Evolutionary conservation across 2,888 invertebrate genomes (phyloP).

Genomic region (Synanthedon vespiformis): DNA sequence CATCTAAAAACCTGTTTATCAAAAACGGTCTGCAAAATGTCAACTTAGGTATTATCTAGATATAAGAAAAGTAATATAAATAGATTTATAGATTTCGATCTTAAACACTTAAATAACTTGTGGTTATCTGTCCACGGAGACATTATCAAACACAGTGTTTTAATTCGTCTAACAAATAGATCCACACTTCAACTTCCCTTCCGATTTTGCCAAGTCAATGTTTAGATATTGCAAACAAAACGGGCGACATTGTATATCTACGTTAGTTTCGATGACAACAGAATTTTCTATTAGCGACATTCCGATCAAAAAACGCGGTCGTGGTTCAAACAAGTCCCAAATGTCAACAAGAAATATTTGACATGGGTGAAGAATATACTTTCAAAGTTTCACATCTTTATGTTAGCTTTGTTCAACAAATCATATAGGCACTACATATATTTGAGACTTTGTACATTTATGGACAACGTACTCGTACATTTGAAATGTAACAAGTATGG

Average conservation of each 20-base stretch:
- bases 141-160: no score
- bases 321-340: slow-evolving; percentile 12
- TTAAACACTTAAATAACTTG: no score
- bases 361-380: slow-evolving; percentile 7
- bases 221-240: neutral
- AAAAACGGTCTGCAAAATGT: no score
- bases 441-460: neutral
- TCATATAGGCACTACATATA: neutral
- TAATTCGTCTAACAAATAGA: no score
- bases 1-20: no score
- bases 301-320: slow-evolving; percentile 6
- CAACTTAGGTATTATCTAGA: no score
- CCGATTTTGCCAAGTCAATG: neutral
- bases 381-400: slow-evolving; percentile 8
- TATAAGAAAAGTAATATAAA: no score
- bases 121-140: no score
- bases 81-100: no score
- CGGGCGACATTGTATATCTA: neutral
- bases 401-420: slow-evolving; percentile 6
- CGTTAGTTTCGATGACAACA: neutral
- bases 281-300: slow-evolving; percentile 1
- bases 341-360: slow-evolving; percentile 14
- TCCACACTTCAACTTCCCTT: neutral
- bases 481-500: no score
- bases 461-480: no score